Evolutionary conservation across 92 coral and sea anemone species (phyloP).

Genomic region (Palythoa caribaeorum): DNA sequence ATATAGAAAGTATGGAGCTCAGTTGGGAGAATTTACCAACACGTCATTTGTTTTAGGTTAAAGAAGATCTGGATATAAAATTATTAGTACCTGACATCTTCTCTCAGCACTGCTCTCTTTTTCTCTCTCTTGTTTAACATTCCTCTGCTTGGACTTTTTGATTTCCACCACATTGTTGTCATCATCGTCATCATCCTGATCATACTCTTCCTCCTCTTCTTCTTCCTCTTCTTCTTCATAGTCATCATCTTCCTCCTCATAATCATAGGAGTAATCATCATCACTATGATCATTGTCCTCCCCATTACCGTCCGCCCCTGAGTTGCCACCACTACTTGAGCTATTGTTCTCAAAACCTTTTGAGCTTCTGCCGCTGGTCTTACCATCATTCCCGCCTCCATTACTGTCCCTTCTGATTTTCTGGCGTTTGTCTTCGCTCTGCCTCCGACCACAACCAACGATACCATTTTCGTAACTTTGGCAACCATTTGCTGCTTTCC

Average conservation of each 20-base stretch:
- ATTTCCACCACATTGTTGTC: slow-evolving; percentile 43
- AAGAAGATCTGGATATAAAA: background rate
- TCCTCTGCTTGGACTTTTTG: slow-evolving; percentile 62
- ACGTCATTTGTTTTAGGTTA: background rate
- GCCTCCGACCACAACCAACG: slow-evolving; percentile 28
- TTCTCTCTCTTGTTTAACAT: slow-evolving; percentile 79
- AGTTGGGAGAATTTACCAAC: too few relatives aligned
- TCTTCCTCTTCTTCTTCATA: slow-evolving; percentile 93
- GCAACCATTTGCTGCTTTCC: background rate
- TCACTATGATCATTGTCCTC: slow-evolving; percentile 91
- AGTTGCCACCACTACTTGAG: slow-evolving; percentile 96
- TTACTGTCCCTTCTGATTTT: slow-evolving; percentile 22
- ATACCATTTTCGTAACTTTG: slow-evolving; percentile 32
- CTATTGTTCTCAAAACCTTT: slow-evolving; percentile 75
- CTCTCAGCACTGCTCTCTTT: slow-evolving; percentile 67
- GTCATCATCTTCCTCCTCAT: slow-evolving; percentile 84
- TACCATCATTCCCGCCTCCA: slow-evolving; percentile 36
- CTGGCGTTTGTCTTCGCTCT: slow-evolving; percentile 32
- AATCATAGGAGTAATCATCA: slow-evolving; percentile 92
- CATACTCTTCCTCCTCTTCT: slow-evolving; percentile 84
- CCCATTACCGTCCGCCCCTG: slow-evolving; percentile 98
- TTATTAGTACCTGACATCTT: background rate
- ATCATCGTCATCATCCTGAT: slow-evolving; percentile 87
- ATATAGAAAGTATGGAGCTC: too few relatives aligned
- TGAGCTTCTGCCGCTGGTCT: slow-evolving; percentile 17